phyloP scores from a whole-genome alignment of 2,888 invertebrate genomes.

The Polymixis lichenea region DNA sequence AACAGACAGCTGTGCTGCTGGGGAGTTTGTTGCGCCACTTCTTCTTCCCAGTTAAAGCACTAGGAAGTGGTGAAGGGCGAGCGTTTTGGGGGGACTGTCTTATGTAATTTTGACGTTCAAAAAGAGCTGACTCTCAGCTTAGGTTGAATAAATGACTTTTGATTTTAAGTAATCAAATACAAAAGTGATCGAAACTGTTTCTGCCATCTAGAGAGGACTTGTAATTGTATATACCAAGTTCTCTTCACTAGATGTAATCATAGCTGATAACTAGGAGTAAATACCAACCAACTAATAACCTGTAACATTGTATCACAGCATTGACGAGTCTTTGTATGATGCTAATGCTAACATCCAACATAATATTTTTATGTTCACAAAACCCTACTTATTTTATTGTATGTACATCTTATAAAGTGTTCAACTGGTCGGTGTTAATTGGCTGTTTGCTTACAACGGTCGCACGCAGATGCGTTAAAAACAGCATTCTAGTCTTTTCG shows the following conservation, averaged over 20 bases:
- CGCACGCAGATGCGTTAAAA: slow-evolving; percentile 49
- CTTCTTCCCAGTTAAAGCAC: no score
- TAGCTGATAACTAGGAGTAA: not conserved
- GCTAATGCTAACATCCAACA: slow-evolving; percentile 18
- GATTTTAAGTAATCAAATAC: not conserved
- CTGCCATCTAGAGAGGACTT: not conserved
- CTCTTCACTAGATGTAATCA: not conserved
- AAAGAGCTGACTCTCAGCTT: no score
- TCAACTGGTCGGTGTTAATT: slow-evolving; percentile 57
- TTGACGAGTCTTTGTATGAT: not conserved
- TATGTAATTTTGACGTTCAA: no score
- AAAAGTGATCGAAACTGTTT: not conserved
- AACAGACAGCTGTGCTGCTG: no score
- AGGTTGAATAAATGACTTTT: no score
- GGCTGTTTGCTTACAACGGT: slow-evolving; percentile 58
- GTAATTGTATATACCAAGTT: not conserved
- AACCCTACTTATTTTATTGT: slow-evolving; percentile 43
- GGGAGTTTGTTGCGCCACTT: no score
- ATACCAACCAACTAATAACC: slow-evolving; percentile 8
- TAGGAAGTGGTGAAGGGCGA: no score
- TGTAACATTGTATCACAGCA: slow-evolving; percentile 8
- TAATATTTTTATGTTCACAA: slow-evolving; percentile 26
- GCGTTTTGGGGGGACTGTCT: no score
- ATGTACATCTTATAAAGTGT: slow-evolving; percentile 49
- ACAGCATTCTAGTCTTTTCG: slow-evolving; percentile 52